Percentiles rank a stretch among this genome's conserved stretches.
phyloP scores from a whole-genome alignment of 2,113 vertebrate species.

The Cinclus cinclus region DNA sequence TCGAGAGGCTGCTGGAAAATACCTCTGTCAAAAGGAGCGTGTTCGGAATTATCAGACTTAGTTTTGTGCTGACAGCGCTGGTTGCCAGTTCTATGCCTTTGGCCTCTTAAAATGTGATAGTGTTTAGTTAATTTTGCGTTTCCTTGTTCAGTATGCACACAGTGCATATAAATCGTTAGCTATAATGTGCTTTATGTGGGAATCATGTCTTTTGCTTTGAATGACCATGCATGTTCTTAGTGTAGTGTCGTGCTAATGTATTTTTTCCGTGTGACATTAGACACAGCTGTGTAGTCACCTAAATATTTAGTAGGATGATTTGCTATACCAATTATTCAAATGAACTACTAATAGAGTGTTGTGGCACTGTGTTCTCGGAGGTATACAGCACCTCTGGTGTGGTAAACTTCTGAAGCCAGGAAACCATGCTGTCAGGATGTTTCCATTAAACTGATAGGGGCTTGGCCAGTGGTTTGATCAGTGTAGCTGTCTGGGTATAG shows the following conservation, averaged over 20 bases:
- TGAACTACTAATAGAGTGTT: neutral
- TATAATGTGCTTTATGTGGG: neutral
- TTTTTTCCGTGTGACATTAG: neutral
- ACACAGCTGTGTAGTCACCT: neutral
- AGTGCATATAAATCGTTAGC: neutral
- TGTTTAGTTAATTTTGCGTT: neutral
- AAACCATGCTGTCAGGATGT: neutral
- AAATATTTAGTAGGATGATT: neutral
- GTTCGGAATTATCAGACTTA: neutral
- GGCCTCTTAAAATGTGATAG: neutral
- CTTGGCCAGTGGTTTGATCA: neutral
- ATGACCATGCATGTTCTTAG: neutral
- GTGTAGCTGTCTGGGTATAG: neutral
- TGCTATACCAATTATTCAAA: neutral
- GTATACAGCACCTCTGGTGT: neutral
- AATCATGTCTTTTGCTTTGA: neutral
- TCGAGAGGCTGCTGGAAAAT: neutral
- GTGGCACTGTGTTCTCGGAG: neutral
- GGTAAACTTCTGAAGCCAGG: neutral
- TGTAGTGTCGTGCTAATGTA: neutral
- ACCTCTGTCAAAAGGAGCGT: neutral
- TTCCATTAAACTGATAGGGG: neutral
- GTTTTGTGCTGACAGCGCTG: neutral
- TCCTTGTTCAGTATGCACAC: rapidly evolving
- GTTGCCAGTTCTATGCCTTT: neutral